Evolutionary conservation across 2,797 vertebrate species (phyloP).

Genomic region (Amniataba percoides): DNA sequence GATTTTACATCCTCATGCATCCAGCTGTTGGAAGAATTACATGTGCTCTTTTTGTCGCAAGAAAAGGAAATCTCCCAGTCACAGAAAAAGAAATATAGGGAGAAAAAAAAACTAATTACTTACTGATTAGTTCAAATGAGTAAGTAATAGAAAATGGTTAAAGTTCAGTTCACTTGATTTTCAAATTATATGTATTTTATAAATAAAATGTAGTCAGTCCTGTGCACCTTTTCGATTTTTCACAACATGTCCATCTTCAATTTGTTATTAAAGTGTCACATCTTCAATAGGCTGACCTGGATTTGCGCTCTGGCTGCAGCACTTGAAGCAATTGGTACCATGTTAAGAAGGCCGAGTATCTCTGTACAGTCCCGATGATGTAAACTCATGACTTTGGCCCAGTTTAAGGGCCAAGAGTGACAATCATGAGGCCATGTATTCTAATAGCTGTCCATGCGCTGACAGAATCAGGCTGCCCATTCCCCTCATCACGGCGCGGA

Average conservation of each 20-base stretch:
- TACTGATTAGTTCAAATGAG: not conserved
- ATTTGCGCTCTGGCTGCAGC: constrained; percentile 1
- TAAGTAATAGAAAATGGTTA: constrained; percentile 3
- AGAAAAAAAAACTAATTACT: not conserved
- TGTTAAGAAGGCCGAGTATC: constrained; percentile 20
- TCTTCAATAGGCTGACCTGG: constrained; percentile 21
- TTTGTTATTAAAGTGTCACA: not conserved
- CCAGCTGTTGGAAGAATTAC: not conserved
- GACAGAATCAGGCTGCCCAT: constrained; percentile 80
- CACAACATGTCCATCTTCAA: not conserved
- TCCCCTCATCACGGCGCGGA: constrained; percentile 36
- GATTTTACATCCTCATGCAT: not conserved
- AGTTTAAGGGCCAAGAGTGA: constrained; percentile 70
- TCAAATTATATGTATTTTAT: not conserved
- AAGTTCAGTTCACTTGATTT: constrained; percentile 4
- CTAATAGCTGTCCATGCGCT: constrained; percentile 57
- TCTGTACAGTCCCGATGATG: constrained; percentile 24
- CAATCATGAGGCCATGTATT: constrained; percentile 64
- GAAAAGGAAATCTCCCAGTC: no score
- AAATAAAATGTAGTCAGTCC: not conserved
- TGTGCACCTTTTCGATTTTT: not conserved
- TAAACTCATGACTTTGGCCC: constrained; percentile 62
- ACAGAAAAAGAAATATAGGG: not conserved
- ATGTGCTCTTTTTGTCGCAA: not conserved
- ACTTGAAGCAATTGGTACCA: not conserved